Conservation (phyloP, 2,888 invertebrate genomes). For the Lithophane leautieri region DNA sequence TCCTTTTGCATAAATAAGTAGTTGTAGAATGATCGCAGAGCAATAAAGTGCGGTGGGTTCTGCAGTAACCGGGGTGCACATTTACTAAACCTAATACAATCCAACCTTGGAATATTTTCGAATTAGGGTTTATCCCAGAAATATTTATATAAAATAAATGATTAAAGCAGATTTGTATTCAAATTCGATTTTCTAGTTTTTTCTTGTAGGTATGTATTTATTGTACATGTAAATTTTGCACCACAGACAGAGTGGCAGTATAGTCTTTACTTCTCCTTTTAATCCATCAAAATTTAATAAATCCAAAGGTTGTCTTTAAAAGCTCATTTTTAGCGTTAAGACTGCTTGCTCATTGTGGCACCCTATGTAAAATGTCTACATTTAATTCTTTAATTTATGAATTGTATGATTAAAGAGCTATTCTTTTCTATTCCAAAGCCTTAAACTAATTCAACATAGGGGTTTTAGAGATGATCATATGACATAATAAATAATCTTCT, state of each 20-base stretch:
- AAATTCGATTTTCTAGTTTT: background rate
- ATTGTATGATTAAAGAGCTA: background rate
- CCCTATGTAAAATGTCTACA: background rate
- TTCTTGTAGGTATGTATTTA: background rate
- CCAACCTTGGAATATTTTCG: background rate
- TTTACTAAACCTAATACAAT: slow-evolving; percentile 7
- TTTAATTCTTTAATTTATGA: background rate
- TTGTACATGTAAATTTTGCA: background rate
- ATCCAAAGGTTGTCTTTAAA: background rate
- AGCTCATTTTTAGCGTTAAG: background rate
- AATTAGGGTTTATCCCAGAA: background rate
- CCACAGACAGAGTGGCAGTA: background rate
- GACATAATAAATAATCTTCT: background rate
- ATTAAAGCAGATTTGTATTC: background rate
- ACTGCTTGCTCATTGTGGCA: background rate
- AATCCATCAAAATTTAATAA: background rate
- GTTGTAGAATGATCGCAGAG: slow-evolving; percentile 22
- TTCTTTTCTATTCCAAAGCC: background rate
- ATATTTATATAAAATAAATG: background rate
- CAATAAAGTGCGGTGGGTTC: slow-evolving; percentile 32
- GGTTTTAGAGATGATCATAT: background rate
- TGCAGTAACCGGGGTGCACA: slow-evolving; percentile 1
- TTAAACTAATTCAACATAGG: background rate
- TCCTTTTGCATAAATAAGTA: slow-evolving; percentile 20
- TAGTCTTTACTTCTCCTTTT: background rate